Conservation (phyloP, 1,140 invertebrate species). For the Muscidifurax raptorellus region DNA sequence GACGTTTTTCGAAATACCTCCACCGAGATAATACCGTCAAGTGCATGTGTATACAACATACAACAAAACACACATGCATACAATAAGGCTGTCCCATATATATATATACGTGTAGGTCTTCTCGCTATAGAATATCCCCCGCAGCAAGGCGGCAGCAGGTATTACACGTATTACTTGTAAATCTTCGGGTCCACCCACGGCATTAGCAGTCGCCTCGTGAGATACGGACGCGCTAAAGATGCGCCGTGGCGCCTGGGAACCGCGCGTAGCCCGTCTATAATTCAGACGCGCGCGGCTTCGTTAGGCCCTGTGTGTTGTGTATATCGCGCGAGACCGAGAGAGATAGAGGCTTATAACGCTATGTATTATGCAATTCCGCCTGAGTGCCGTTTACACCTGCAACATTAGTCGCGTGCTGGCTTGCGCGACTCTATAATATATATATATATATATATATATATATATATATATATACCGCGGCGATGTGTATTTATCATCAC, state of each 20-base stretch:
- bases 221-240: conserved; percentile 7
- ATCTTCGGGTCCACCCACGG: conserved; percentile 55
- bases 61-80: no score
- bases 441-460: no score
- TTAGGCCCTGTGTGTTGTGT: background rate
- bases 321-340: background rate
- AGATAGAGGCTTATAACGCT: conserved; percentile 1
- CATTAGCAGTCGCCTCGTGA: conserved; percentile 13
- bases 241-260: background rate
- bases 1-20: no score
- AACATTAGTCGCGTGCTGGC: conserved; percentile 29
- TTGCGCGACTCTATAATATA: background rate
- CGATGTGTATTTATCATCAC: background rate
- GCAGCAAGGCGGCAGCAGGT: background rate
- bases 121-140: no score
- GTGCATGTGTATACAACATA: no score
- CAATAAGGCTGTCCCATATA: no score
- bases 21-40: no score
- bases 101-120: background rate
- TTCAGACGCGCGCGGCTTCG: background rate
- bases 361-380: conserved; percentile 37
- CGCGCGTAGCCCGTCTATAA: background rate
- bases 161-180: conserved; percentile 38
- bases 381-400: conserved; percentile 36
- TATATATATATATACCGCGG: background rate